Conservation (phyloP, 2,888 invertebrate genomes). For the Ennomos erosarius region DNA sequence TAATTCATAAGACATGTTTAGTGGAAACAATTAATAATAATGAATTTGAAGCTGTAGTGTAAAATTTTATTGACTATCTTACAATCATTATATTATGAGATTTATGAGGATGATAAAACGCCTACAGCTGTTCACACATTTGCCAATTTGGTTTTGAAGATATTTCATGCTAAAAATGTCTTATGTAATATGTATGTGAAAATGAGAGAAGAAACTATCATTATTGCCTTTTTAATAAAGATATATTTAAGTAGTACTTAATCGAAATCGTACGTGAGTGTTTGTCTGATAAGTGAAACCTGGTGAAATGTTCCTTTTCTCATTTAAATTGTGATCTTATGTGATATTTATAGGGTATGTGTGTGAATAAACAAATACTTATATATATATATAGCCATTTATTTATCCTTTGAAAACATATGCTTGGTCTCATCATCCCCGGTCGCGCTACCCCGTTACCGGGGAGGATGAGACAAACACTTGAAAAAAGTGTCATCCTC, state of each 20-base stretch:
- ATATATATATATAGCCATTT: no score
- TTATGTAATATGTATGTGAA: conserved; percentile 46
- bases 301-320: conserved; percentile 61
- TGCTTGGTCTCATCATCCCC: no score
- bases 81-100: neutral
- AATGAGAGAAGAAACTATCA: conserved; percentile 67
- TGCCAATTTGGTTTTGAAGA: conserved; percentile 4
- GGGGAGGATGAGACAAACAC: no score
- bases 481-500: no score
- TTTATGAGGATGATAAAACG: neutral
- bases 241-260: no score
- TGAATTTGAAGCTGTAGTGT: no score
- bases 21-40: conserved; percentile 1
- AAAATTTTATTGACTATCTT: neutral
- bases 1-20: conserved; percentile 25
- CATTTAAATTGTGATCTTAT: conserved; percentile 65
- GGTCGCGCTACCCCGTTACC: no score
- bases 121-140: neutral
- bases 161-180: conserved; percentile 26
- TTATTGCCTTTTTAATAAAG: conserved; percentile 14
- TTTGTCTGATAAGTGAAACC: conserved; percentile 9
- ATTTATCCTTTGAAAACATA: no score
- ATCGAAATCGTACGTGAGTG: conserved; percentile 2
- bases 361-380: conserved; percentile 59
- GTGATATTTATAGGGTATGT: conserved; percentile 52